Conservation (phyloP, 2,113 vertebrate genomes). For the Mastomys natalensis region DNA sequence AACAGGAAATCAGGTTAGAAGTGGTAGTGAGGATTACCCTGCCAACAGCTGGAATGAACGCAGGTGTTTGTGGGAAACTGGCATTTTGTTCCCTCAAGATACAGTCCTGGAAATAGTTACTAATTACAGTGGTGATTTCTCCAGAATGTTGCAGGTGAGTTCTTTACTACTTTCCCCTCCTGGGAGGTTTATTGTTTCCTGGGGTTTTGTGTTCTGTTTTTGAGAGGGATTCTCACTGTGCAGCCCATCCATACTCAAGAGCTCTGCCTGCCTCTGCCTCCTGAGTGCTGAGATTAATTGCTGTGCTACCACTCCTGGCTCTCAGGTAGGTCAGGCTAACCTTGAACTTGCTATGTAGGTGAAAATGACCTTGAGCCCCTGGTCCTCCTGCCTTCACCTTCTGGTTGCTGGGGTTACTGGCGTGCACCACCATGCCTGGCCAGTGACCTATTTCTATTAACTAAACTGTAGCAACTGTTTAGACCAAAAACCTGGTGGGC, state of each 20-base stretch:
- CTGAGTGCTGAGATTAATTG: neutral
- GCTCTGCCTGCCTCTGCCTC: neutral
- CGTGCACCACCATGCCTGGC: neutral
- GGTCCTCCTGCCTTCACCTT: neutral
- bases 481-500: neutral
- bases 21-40: accelerated
- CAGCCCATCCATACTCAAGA: neutral
- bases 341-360: neutral
- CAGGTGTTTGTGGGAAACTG: neutral
- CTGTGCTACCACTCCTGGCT: too few species aligned
- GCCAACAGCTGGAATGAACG: neutral
- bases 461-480: accelerated
- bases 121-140: neutral
- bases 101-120: neutral
- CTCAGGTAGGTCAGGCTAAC: neutral
- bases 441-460: neutral
- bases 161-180: neutral
- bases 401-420: neutral
- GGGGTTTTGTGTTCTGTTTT: neutral
- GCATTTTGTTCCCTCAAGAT: neutral
- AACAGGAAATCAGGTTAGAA: neutral
- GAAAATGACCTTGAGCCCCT: neutral
- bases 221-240: neutral
- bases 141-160: accelerated
- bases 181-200: neutral